Base-by-base conservation (phyloP, 1,140 invertebrate genomes). In the Apis cerana region DNA sequence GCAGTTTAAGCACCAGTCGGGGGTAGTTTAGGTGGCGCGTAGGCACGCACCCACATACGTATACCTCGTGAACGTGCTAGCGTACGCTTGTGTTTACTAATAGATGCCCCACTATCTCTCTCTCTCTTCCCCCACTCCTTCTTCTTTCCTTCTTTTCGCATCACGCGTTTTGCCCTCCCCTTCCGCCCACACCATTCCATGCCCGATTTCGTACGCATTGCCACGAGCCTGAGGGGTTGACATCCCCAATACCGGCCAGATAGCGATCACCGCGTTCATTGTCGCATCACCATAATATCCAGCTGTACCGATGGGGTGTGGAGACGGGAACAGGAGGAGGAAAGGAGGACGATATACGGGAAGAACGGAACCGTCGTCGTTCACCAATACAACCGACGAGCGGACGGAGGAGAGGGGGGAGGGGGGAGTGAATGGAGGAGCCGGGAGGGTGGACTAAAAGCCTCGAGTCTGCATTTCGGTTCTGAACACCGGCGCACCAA, bases 221-320 rank as follows among this genome's bases (percentile, higher is more conserved):
- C 64, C 23, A 33, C 61, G 52, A 58, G 27, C 62, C n/a, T 72
- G 78, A 76, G 58, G 58, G 78, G 80, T 75, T 27, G 81, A 77
- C 78, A 77, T 71, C 80, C 67, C 33, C 52, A 68, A 64, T 59
- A 74, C 86, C 86, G 84, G 78, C 52, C 85, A 90, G 89, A 92
- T 92, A 91, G 89, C 86, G 91, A 92, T 92, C 92, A 89, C 90
- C 88, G 85, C 88, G 91, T 92, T 92, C 91, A 92, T 91, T 91
- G 90, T 92, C 90, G 90, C 91, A 88, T 92, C 89, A 84, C 82
- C 83, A 86, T 90, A 91, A 92, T 93, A 89, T 88, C 88, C 86
- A 86, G 77, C 81, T 43, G 23, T 70, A 48, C 21, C 43, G 43
- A 69, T 33, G 75, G 72, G 61, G 69, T 33, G 59, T 48, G 33